Evolutionary conservation across 2,797 vertebrate species (phyloP).

Genomic region (Coilia nasus): DNA sequence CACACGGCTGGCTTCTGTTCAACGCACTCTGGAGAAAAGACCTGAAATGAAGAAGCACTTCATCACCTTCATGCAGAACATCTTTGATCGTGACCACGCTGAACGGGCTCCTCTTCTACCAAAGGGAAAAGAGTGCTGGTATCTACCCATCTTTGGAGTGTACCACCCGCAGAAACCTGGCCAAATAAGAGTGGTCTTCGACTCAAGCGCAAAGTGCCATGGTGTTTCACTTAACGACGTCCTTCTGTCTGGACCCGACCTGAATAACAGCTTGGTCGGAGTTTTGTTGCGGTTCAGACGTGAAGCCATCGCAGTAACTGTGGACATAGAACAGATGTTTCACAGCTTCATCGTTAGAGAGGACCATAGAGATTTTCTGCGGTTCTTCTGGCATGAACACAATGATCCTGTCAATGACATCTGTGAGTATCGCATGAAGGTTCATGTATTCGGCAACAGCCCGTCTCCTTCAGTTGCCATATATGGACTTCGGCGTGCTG

Average conservation of each 20-base stretch:
- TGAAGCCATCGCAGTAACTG: not conserved
- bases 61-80: slow-evolving; percentile 23
- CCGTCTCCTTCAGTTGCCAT: too few species aligned
- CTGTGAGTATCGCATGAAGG: not conserved
- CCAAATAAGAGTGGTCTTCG: not conserved
- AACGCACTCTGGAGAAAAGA: not conserved
- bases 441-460: not conserved
- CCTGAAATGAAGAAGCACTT: slow-evolving; percentile 50
- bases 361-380: not conserved
- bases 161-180: slow-evolving; percentile 7
- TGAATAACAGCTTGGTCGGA: not conserved
- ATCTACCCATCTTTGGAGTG: not conserved
- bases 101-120: not conserved
- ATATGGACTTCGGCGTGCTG: too few species aligned
- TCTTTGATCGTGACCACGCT: slow-evolving; percentile 21
- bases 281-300: too few species aligned
- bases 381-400: not conserved
- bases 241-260: too few species aligned
- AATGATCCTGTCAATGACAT: not conserved
- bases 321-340: slow-evolving; percentile 19
- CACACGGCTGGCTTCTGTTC: not conserved
- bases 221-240: not conserved
- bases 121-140: not conserved
- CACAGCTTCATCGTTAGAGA: not conserved
- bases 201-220: too few species aligned